These are phyloP conservation scores for Heterodera schachtii DNA, from an alignment of 1,140 invertebrate genomes.

Conservation along the genomic window DNA sequence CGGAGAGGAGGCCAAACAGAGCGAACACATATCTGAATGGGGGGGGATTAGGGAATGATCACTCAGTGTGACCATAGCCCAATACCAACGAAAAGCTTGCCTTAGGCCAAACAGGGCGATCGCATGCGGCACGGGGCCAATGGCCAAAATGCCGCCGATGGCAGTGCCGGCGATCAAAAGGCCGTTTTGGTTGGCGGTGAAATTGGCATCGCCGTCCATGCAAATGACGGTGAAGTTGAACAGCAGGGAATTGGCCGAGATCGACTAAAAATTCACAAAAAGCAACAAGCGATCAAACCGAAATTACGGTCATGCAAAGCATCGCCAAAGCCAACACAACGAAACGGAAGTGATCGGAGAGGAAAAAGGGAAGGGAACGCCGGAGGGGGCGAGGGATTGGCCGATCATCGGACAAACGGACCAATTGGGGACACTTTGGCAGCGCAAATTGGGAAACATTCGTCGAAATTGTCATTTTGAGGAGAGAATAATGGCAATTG, in stretches of 20 bases:
- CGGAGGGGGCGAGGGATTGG: neutral
- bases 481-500: too few species aligned
- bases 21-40: constrained; percentile 10
- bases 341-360: neutral
- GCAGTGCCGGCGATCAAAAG: constrained; percentile 22
- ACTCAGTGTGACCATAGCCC: too few species aligned
- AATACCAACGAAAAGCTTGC: neutral
- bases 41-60: neutral
- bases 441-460: neutral
- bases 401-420: too few species aligned
- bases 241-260: constrained; percentile 21
- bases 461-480: neutral
- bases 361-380: neutral
- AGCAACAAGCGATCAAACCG: neutral
- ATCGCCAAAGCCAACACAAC: neutral
- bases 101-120: constrained; percentile 20
- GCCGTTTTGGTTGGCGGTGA: constrained; percentile 5
- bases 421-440: neutral
- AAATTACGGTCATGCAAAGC: constrained; percentile 1
- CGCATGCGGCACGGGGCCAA: constrained; percentile 2
- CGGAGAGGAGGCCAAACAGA: constrained; percentile 18
- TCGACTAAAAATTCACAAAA: neutral
- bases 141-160: constrained; percentile 24
- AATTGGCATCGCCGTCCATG: constrained; percentile 14
- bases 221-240: constrained; percentile 30